Conservation (phyloP, 2,888 invertebrate species). For the Sicus ferrugineus region DNA sequence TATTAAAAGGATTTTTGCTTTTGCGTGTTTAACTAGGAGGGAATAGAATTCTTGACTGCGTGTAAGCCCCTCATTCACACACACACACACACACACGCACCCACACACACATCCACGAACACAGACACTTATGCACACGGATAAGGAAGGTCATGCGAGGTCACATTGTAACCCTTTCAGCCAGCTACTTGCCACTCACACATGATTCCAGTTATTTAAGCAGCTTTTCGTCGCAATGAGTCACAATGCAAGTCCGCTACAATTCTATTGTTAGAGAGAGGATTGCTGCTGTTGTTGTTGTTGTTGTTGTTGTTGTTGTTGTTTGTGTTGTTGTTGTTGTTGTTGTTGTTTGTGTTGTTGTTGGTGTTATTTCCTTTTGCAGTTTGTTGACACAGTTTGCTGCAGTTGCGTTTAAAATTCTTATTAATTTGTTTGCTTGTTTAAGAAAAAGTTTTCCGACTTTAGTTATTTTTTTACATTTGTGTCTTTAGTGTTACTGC, state of each 20-base stretch:
- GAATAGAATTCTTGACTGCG: background rate
- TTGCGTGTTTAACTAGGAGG: background rate
- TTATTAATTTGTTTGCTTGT: constrained; percentile 10
- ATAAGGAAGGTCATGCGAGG: background rate
- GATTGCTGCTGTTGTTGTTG: background rate
- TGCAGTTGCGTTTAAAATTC: constrained; percentile 27
- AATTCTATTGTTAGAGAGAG: background rate
- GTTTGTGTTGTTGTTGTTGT: background rate
- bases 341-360: constrained; percentile 42
- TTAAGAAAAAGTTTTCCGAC: background rate
- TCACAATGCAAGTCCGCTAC: constrained; percentile 8
- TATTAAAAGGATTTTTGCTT: background rate
- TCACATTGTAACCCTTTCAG: background rate
- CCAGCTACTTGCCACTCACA: background rate
- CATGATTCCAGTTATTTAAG: background rate
- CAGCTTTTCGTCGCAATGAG: constrained; percentile 21
- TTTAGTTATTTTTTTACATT: background rate
- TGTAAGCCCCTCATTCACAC: too few species aligned
- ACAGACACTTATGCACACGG: background rate
- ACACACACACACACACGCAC: background rate
- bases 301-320: background rate
- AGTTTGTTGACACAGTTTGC: constrained; percentile 45
- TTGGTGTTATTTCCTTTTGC: constrained; percentile 24
- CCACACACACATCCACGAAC: background rate
- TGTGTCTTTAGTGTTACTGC: background rate